Evolutionary conservation across 2,113 vertebrate genomes (phyloP).

Genomic region (Eudyptes chrysolophus): DNA sequence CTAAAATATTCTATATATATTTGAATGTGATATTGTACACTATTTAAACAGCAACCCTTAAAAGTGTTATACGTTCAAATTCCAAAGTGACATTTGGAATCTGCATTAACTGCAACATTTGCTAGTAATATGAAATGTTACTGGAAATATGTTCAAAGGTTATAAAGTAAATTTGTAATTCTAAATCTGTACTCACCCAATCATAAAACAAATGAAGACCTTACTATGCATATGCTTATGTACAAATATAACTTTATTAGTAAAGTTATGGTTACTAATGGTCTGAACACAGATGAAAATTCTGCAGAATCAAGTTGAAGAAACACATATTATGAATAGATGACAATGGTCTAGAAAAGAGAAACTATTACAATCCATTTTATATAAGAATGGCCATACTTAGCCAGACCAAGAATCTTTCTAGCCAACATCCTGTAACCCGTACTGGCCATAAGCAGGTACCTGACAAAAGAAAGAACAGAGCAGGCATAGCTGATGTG

Average conservation of each 20-base stretch:
- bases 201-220: neutral
- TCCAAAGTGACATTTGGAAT: neutral
- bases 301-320: neutral
- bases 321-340: neutral
- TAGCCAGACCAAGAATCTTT: neutral
- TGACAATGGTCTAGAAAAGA: neutral
- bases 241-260: neutral
- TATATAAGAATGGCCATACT: neutral
- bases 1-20: neutral
- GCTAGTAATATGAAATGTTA: neutral
- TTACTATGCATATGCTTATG: neutral
- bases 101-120: neutral
- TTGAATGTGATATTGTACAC: neutral
- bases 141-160: neutral
- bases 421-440: neutral
- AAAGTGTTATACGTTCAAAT: neutral
- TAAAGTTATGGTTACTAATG: neutral
- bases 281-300: neutral
- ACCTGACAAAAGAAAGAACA: neutral
- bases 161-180: neutral
- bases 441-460: neutral
- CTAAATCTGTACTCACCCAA: neutral
- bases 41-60: neutral
- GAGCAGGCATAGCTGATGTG: neutral
- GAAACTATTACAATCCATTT: neutral